phyloP scores from a whole-genome alignment of 2,797 vertebrate species.

The Galagoides demidoff region DNA sequence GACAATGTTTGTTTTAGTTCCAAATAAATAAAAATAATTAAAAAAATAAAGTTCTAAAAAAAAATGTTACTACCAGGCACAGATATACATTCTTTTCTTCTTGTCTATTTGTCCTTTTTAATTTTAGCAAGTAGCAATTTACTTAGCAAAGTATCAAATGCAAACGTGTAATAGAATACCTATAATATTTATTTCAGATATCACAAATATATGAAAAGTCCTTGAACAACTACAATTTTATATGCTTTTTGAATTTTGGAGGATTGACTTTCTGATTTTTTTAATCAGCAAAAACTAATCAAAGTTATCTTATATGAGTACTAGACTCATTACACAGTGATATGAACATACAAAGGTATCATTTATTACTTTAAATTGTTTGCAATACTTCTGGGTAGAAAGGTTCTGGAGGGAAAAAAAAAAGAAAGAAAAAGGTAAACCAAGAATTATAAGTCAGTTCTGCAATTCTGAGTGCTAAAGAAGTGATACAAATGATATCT shows the following conservation, averaged over 20 bases:
- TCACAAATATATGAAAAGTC: neutral
- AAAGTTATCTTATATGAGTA: neutral
- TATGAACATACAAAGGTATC: neutral
- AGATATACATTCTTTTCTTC: neutral
- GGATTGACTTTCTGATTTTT: neutral
- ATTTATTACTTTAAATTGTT: neutral
- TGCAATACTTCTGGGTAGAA: neutral
- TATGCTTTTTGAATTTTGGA: conserved; percentile 30
- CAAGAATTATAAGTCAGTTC: neutral
- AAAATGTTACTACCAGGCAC: neutral
- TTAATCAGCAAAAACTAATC: neutral
- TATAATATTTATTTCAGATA: neutral
- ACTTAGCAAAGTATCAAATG: neutral
- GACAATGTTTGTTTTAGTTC: neutral
- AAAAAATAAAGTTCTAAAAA: neutral
- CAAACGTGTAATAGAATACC: neutral
- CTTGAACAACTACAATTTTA: neutral
- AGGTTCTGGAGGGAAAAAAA: neutral
- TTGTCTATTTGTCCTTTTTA: neutral
- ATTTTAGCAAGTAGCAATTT: conserved; percentile 35
- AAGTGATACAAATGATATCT: neutral
- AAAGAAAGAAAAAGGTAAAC: neutral
- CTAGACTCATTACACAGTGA: neutral
- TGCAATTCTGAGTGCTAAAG: neutral
- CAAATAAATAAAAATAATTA: neutral